Conservation (phyloP, 92 coral and sea anemone genomes). For the Diadumene lineata region DNA sequence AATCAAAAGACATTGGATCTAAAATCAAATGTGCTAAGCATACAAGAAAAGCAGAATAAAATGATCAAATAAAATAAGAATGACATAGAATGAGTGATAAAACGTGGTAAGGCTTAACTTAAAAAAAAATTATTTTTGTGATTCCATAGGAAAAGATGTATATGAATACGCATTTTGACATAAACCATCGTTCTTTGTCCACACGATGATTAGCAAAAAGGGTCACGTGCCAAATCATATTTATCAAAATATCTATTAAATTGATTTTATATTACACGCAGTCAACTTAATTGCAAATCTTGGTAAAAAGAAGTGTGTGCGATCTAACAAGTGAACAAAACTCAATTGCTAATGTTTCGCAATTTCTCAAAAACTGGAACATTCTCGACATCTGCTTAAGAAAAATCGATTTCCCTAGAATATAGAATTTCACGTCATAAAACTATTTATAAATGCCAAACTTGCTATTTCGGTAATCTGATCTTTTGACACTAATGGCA, state of each 20-base stretch:
- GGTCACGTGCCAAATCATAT: not conserved
- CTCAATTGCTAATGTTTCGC: not conserved
- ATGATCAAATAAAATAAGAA: not conserved
- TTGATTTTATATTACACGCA: too few relatives aligned
- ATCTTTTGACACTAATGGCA: constrained; percentile 2
- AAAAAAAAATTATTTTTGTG: too few relatives aligned
- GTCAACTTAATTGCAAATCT: too few relatives aligned
- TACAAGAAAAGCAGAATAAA: not conserved
- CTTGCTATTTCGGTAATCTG: constrained; percentile 12
- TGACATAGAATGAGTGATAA: too few relatives aligned
- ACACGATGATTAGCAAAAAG: not conserved
- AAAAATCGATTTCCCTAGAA: constrained; percentile 2
- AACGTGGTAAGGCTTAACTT: too few relatives aligned
- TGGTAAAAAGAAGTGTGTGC: too few relatives aligned
- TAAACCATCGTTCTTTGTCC: not conserved
- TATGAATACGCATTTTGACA: too few relatives aligned
- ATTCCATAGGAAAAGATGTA: too few relatives aligned
- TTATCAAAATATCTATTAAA: too few relatives aligned
- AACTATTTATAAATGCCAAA: not conserved
- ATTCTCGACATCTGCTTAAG: constrained; percentile 8
- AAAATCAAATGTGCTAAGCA: not conserved
- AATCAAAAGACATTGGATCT: not conserved
- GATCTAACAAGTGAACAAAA: not conserved
- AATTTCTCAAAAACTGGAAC: not conserved
- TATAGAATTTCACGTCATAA: constrained; percentile 11